Conservation (phyloP, 2,888 invertebrate genomes). For the Drosophila longiperda region DNA sequence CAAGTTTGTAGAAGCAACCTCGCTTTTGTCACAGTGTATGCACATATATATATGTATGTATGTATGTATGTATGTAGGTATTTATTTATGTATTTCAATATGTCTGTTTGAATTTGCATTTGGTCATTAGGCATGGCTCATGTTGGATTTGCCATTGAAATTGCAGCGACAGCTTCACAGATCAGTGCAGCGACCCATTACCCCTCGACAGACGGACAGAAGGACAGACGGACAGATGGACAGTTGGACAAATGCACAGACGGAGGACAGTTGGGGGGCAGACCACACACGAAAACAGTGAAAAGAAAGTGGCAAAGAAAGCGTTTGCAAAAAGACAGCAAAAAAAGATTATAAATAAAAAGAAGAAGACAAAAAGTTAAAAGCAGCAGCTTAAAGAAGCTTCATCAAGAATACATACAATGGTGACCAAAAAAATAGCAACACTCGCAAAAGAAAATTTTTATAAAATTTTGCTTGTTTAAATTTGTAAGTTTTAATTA, state of each 20-base stretch:
- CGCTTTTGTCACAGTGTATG: not conserved
- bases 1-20: constrained; percentile 1
- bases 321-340: constrained; percentile 44
- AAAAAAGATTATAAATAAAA: constrained; percentile 4
- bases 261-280: not conserved
- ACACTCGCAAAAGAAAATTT: not conserved
- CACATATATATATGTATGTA: not conserved
- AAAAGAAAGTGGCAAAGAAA: constrained; percentile 59
- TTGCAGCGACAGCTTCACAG: constrained; percentile 23
- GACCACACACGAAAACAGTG: constrained; percentile 49
- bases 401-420: constrained; percentile 35
- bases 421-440: not conserved
- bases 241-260: not conserved
- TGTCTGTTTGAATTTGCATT: not conserved
- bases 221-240: not conserved
- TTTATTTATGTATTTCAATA: not conserved
- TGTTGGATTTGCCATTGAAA: constrained; percentile 20
- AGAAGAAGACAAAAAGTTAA: not conserved
- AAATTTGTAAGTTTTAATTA: too few relatives aligned
- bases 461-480: not conserved
- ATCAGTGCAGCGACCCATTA: constrained; percentile 41
- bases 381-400: constrained; percentile 29
- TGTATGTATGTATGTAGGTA: not conserved
- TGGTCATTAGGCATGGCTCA: constrained; percentile 26
- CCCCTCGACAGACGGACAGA: constrained; percentile 16